A percentile compares a stretch with the other conserved stretches of the same genome.
Evolutionary conservation across 2,797 vertebrate genomes (phyloP).

Genomic region (Melanotaenia parkinsoni): DNA sequence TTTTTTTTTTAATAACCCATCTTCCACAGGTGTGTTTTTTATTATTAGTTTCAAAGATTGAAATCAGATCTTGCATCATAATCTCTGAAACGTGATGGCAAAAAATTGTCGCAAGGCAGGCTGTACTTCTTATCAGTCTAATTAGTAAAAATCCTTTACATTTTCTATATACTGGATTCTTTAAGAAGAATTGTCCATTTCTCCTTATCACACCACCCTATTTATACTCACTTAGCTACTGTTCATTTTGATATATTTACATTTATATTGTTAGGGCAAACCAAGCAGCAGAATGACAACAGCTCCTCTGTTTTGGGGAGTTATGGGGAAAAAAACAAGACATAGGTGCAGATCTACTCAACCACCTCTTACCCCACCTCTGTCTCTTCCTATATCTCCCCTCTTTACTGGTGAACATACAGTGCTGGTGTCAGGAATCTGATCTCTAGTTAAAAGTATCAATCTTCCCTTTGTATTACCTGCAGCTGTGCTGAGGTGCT

Average conservation of each 20-base stretch:
- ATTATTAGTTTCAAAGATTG: background rate
- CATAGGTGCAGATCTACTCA: background rate
- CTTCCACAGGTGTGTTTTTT: background rate
- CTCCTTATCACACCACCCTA: slow-evolving; percentile 48
- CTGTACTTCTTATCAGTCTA: background rate
- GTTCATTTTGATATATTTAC: slow-evolving; percentile 42
- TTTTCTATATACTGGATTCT: slow-evolving; percentile 14
- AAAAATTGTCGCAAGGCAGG: slow-evolving; percentile 4
- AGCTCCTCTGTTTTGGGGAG: slow-evolving; percentile 30
- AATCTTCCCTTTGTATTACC: slow-evolving; percentile 66
- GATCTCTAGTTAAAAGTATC: slow-evolving; percentile 59
- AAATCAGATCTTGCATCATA: slow-evolving; percentile 5
- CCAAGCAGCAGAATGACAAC: slow-evolving; percentile 59
- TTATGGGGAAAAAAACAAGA: too few relatives aligned
- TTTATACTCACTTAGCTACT: slow-evolving; percentile 57
- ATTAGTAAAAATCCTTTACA: slow-evolving; percentile 13
- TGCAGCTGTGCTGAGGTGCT: slow-evolving; percentile 69
- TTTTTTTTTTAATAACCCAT: slow-evolving; percentile 1
- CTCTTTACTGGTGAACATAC: slow-evolving; percentile 29
- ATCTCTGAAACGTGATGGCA: background rate
- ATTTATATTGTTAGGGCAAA: slow-evolving; percentile 70
- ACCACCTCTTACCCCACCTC: slow-evolving; percentile 30
- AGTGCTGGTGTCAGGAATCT: slow-evolving; percentile 36
- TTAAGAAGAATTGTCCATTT: slow-evolving; percentile 41
- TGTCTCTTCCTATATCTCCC: slow-evolving; percentile 26